Evolutionary conservation across 2,888 invertebrate species (phyloP).

Genomic region (Molorchus minor): DNA sequence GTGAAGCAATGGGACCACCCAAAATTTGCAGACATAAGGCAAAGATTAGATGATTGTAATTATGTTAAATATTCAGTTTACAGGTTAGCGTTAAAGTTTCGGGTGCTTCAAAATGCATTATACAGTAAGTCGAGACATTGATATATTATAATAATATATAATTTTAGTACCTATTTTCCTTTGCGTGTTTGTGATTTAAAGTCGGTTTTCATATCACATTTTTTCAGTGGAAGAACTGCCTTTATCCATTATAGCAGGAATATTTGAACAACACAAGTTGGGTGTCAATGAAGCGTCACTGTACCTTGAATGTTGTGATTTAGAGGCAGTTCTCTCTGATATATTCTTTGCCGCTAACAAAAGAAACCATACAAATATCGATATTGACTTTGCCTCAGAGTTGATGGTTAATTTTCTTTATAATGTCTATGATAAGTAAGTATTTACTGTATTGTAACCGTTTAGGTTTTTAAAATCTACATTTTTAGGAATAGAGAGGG

Average conservation of each 20-base stretch:
- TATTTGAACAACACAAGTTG: constrained; percentile 77
- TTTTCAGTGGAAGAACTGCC: constrained; percentile 56
- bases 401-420: constrained; percentile 72
- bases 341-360: constrained; percentile 79
- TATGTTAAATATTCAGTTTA: constrained; percentile 80
- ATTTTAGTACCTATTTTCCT: no score
- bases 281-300: constrained; percentile 75
- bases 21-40: constrained; percentile 67
- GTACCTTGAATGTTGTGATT: constrained; percentile 72
- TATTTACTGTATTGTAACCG: constrained; percentile 14
- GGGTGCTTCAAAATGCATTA: constrained; percentile 70
- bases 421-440: constrained; percentile 75
- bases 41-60: constrained; percentile 71
- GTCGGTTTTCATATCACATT: constrained; percentile 8
- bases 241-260: constrained; percentile 70
- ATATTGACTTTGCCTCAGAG: constrained; percentile 72
- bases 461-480: constrained; percentile 4
- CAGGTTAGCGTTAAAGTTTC: constrained; percentile 77
- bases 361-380: constrained; percentile 69
- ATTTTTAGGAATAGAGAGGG: constrained; percentile 68
- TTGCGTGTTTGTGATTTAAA: no score
- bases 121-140: constrained; percentile 67
- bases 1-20: constrained; percentile 70
- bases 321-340: constrained; percentile 77
- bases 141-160: constrained; percentile 3